phyloP scores from a whole-genome alignment of 2,888 invertebrate species.

The Rotaria macrura region DNA sequence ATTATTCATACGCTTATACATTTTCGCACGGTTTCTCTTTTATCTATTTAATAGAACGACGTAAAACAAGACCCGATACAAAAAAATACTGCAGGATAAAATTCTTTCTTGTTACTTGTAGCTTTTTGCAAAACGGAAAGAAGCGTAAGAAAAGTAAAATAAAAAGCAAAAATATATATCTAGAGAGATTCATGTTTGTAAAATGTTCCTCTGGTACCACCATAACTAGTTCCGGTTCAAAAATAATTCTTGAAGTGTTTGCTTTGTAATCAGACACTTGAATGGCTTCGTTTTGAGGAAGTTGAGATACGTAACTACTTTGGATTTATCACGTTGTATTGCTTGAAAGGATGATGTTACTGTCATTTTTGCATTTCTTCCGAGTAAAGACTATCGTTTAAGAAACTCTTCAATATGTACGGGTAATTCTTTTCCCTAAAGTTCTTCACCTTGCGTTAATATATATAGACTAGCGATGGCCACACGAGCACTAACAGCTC shows the following conservation, averaged over 20 bases:
- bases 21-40: no score
- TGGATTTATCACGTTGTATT: slow-evolving; percentile 43
- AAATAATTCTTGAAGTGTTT: slow-evolving; percentile 39
- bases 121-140: neutral
- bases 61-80: no score
- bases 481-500: slow-evolving; percentile 45
- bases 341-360: neutral
- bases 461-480: slow-evolving; percentile 53
- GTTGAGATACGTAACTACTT: slow-evolving; percentile 50
- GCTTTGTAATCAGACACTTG: slow-evolving; percentile 54
- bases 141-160: neutral
- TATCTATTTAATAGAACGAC: no score
- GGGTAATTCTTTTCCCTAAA: slow-evolving; percentile 49
- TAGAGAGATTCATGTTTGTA: neutral
- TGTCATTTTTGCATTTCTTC: slow-evolving; percentile 42
- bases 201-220: neutral
- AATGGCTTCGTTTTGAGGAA: slow-evolving; percentile 54
- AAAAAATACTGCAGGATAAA: no score
- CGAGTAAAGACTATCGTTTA: slow-evolving; percentile 35
- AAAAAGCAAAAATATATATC: neutral
- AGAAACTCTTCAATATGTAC: slow-evolving; percentile 40
- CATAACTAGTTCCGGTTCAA: neutral
- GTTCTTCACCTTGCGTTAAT: slow-evolving; percentile 51
- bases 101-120: no score
- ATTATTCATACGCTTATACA: no score